Evolutionary conservation across 2,888 invertebrate genomes (phyloP).

Genomic region (Nomada hirtipes): DNA sequence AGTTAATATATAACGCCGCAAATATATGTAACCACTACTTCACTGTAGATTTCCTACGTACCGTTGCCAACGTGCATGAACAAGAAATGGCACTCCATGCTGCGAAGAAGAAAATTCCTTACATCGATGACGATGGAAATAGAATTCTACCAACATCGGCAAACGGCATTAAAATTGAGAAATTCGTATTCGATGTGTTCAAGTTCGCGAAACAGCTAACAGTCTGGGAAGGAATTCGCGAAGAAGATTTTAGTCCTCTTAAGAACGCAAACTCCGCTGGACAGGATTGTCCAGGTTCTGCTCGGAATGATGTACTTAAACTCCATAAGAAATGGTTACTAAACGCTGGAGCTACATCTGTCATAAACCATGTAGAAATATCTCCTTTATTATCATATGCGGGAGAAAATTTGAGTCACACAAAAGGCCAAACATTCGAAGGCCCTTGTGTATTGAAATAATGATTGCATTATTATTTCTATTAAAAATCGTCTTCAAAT

Average conservation of each 20-base stretch:
- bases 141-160: constrained; percentile 91
- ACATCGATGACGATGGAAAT: constrained; percentile 89
- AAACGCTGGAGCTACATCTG: constrained; percentile 92
- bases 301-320: constrained; percentile 90
- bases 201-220: constrained; percentile 96
- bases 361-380: constrained; percentile 91
- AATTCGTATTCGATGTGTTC: constrained; percentile 99
- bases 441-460: constrained; percentile 85
- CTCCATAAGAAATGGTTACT: constrained; percentile 93
- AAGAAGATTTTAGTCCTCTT: constrained; percentile 98
- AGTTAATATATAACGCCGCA: constrained; percentile 96
- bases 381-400: constrained; percentile 96
- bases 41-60: constrained; percentile 92
- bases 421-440: constrained; percentile 88
- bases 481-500: neutral
- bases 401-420: constrained; percentile 92
- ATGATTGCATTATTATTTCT: neutral
- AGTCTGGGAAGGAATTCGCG: constrained; percentile 95
- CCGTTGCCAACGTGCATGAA: constrained; percentile 90
- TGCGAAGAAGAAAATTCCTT: constrained; percentile 98
- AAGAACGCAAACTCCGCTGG: constrained; percentile 96
- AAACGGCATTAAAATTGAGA: constrained; percentile 99
- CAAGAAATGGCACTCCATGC: constrained; percentile 94
- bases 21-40: constrained; percentile 99
- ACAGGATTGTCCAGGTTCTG: constrained; percentile 96